Evolutionary conservation across 2,888 invertebrate species (phyloP), one percentile per base, ranked within the genome.

Genomic region (Neoaliturus tenellus): DNA sequence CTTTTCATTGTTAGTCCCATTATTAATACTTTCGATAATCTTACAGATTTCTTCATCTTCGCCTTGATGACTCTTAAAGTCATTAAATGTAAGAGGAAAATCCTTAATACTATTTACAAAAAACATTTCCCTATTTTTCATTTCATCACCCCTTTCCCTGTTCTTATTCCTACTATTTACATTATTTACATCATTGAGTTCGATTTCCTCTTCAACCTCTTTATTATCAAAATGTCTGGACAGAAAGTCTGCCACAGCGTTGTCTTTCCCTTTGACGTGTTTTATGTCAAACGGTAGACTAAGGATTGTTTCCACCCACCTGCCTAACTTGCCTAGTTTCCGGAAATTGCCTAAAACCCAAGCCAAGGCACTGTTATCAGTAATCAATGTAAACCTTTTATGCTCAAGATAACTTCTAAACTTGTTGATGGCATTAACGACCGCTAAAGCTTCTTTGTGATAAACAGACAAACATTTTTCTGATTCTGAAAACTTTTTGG

Each of bases 361-460:
- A 28, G 39, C 39, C 1, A 69, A 39, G 1, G 39, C 69, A 6
- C 69, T 69, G 69, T 69, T 69, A n/a, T 69, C 69, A 23, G 69
- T 69, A 14, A 20, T 69, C 20, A 23, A 10, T 35, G 23, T 35
- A 39, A 69, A 69, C 23, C n/a, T 35, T 4, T 10, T n/a, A n/a
- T 39, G 39, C 20, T 69, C 69, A 39, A 69, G 23, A 23, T 69
- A 69, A 17, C n/a, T 3, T 20, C 39, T 69, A 14, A 69, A 69
- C 23, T 39, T 69, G 39, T 69, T 67, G 28, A 67, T 39, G 14
- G 35, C 6, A 20, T 12, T 23, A 20, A 69, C 39, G 23, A 69
- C 20, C 5, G 69, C 35, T 10, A 69, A 69, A 39, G 69, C 35
- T 31, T 69, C 39, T 20, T 69, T 69, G n/a, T 69, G n/a, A 69